phyloP scores from a whole-genome alignment of 2,113 vertebrate genomes.

The Macquaria australasica region DNA sequence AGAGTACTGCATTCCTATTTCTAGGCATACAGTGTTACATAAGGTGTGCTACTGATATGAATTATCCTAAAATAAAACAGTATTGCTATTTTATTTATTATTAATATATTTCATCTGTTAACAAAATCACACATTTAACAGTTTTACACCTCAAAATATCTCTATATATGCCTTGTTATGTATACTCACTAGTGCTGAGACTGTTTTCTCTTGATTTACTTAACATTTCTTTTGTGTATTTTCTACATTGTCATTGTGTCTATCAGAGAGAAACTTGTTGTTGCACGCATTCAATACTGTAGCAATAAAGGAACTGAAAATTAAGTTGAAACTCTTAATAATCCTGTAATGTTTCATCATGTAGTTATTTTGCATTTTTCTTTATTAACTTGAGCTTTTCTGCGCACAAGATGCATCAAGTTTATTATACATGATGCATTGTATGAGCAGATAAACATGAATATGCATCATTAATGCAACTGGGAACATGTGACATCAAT shows the following conservation, averaged over 20 bases:
- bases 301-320: not conserved
- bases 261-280: not conserved
- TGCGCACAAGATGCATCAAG: not conserved
- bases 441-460: not conserved
- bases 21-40: not conserved
- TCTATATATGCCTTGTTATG: not conserved
- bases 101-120: not conserved
- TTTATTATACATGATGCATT: not conserved
- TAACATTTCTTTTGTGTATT: no score
- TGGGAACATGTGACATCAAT: not conserved
- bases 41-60: not conserved
- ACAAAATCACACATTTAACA: not conserved
- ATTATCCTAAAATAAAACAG: not conserved
- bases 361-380: not conserved
- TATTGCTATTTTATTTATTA: not conserved
- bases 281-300: not conserved
- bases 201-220: not conserved
- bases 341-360: not conserved
- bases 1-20: not conserved
- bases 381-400: not conserved
- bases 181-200: not conserved
- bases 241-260: not conserved
- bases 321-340: not conserved
- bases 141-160: not conserved
- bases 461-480: not conserved